Evolutionary conservation across 2,888 invertebrate genomes (phyloP), one percentile per base, ranked within the genome.

Genomic region (Polymixis flavicincta): DNA sequence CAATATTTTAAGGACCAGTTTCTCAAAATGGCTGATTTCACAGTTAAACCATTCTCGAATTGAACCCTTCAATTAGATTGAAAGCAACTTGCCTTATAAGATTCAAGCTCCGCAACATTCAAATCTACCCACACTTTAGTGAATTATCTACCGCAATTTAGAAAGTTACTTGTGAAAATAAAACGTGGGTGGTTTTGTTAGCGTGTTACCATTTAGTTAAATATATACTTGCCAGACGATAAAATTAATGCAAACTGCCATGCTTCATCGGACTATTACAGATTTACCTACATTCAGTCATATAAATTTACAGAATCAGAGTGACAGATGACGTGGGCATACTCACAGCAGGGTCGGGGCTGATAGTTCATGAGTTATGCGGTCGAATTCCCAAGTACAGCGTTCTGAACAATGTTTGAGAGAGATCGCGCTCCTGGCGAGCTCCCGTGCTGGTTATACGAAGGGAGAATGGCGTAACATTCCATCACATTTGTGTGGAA

Each of bases 311-410:
- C 69, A 52, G 32, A 52, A 59, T 42, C 55, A 50, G 14, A 60
- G 37, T 77, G 57, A 66, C 59, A 76, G 48, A 72, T 72, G 59
- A 48, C 54, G 73, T 68, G 54, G 28, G 73, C 75, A 69, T 60
- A 69, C 77, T 48, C 25, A 67, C n/a, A 61, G 25, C 48, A 57
- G 54, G 25, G 28, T n/a, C 14, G 19, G n/a, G 9, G 14, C 64
- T 55, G 61, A 71, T 75, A 77, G 71, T 65, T 82, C 42, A 64
- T 37, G 37, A 84, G 87, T 75, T 82, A 86, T 85, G 85, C 77
- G 85, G 72, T 70, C 75, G 54, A 74, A 86, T 86, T 82, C 85
- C 74, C 57, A 48, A 79, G 72, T 65, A 70, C 54, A 72, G 77
- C n/a, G 59, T 71, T 73, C 59, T 82, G 69, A 74, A 74, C 77